Evolutionary conservation across 2,888 invertebrate genomes (phyloP).

Genomic region (Diplolepis rosae): DNA sequence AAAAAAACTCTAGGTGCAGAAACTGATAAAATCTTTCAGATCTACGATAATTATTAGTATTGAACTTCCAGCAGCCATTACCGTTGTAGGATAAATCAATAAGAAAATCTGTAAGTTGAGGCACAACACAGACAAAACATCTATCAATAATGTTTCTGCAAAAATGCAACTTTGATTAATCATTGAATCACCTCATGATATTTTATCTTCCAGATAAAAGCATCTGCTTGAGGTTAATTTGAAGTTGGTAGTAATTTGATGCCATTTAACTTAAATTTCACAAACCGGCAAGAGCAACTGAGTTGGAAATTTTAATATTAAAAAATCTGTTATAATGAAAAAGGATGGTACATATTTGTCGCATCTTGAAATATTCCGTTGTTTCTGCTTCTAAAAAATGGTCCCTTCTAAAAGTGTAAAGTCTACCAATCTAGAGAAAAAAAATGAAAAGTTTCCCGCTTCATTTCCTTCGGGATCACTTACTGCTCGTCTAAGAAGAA

Average conservation of each 20-base stretch:
- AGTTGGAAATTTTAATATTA: too few species aligned
- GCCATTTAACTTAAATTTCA: too few species aligned
- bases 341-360: too few species aligned
- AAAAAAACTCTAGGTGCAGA: constrained; percentile 13
- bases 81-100: constrained; percentile 1
- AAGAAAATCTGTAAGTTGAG: constrained; percentile 15
- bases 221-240: too few species aligned
- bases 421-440: neutral
- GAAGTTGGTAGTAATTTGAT: too few species aligned
- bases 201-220: too few species aligned
- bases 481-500: neutral
- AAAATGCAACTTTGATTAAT: constrained; percentile 5
- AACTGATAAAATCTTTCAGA: constrained; percentile 30
- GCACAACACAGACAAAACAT: neutral
- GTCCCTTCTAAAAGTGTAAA: neutral
- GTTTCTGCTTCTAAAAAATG: neutral
- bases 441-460: neutral
- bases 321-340: too few species aligned
- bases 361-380: too few species aligned
- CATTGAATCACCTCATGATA: neutral
- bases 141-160: constrained; percentile 17
- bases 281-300: too few species aligned
- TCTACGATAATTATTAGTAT: constrained; percentile 19
- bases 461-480: constrained; percentile 22
- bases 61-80: constrained; percentile 15